These are phyloP conservation scores for Zaprionus capensis DNA, from an alignment of 1,140 invertebrate species.

Conservation along the genomic window DNA sequence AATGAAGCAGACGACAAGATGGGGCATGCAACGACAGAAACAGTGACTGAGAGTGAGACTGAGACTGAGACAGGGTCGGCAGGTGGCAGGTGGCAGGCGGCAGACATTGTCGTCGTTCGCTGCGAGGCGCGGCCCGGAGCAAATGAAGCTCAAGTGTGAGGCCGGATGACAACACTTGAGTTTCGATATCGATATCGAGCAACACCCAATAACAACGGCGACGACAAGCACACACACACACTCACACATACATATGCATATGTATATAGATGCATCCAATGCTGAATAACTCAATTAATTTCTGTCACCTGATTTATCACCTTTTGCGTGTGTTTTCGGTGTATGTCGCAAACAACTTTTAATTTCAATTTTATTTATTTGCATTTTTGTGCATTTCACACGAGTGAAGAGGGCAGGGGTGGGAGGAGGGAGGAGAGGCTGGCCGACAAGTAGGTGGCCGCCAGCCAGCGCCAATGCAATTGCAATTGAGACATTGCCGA, in stretches of 20 bases:
- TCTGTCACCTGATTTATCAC: conserved; percentile 84
- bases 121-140: conserved; percentile 59
- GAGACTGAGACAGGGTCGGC: conserved; percentile 12
- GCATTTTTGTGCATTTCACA: conserved; percentile 66
- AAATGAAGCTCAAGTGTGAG: conserved; percentile 56
- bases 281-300: conserved; percentile 84
- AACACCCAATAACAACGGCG: conserved; percentile 73
- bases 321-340: conserved; percentile 67
- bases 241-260: conserved; percentile 28
- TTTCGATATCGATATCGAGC: conserved; percentile 54
- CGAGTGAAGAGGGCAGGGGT: neutral
- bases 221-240: conserved; percentile 66
- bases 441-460: conserved; percentile 63
- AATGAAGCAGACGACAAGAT: conserved; percentile 31
- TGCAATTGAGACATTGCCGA: conserved; percentile 68
- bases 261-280: conserved; percentile 57
- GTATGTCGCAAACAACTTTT: conserved; percentile 68
- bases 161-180: conserved; percentile 55
- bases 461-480: conserved; percentile 36
- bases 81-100: neutral
- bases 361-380: conserved; percentile 83
- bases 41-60: conserved; percentile 4
- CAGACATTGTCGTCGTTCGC: conserved; percentile 28
- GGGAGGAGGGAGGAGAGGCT: neutral
- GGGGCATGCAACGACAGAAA: conserved; percentile 7